phyloP scores from a whole-genome alignment of 1,140 invertebrate species.

The Chrysomallon squamiferum region DNA sequence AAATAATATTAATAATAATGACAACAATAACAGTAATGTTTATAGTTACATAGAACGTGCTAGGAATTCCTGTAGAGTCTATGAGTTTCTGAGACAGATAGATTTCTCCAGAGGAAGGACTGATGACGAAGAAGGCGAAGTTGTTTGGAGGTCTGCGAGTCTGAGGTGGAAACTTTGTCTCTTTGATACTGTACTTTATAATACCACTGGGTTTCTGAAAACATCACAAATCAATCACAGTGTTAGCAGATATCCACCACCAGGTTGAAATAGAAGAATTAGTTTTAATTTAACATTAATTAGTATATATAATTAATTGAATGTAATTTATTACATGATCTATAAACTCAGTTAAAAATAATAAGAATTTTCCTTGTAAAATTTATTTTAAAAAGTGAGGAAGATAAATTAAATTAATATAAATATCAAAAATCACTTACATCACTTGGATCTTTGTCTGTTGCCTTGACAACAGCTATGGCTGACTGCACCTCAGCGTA shows the following conservation, averaged over 20 bases:
- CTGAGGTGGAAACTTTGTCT: conserved; percentile 1
- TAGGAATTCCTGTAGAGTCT: conserved; percentile 20
- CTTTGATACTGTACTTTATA: conserved; percentile 24
- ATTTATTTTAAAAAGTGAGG: no score
- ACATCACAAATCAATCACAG: no score
- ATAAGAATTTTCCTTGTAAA: no score
- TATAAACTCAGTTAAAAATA: no score
- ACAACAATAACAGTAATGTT: no score
- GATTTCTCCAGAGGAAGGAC: conserved; percentile 28
- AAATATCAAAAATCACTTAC: conserved; percentile 7
- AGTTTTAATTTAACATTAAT: no score
- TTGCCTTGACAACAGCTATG: conserved; percentile 25
- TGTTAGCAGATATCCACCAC: not conserved
- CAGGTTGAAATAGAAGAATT: no score
- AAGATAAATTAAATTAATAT: no score
- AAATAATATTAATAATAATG: no score
- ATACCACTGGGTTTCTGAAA: conserved; percentile 28
- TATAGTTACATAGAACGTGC: conserved; percentile 28
- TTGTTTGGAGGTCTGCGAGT: conserved; percentile 5
- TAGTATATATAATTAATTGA: no score
- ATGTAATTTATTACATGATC: no score
- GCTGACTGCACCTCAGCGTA: conserved; percentile 14
- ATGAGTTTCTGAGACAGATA: conserved; percentile 27
- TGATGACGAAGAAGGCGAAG: conserved; percentile 28
- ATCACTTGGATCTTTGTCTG: conserved; percentile 30